phyloP scores from a whole-genome alignment of 2,888 invertebrate genomes.

The Spodoptera exigua region DNA sequence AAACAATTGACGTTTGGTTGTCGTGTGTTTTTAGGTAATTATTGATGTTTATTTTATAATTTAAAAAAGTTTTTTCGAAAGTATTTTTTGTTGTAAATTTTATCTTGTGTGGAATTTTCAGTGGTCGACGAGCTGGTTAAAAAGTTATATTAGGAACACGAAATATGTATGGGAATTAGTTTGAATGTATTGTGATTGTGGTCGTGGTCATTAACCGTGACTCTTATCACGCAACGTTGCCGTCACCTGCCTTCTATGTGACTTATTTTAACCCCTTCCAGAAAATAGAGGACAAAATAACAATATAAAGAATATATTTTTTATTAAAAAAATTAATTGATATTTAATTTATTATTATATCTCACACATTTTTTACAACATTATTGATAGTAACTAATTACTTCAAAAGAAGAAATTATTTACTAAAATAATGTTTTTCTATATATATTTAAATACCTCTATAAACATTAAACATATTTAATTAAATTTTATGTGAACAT shows the following conservation, averaged over 20 bases:
- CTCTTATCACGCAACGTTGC: constrained; percentile 62
- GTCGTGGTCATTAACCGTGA: constrained; percentile 70
- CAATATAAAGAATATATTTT: too few relatives aligned
- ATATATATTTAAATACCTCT: too few relatives aligned
- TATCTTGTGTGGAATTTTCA: background rate
- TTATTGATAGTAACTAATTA: too few relatives aligned
- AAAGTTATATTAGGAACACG: constrained; percentile 64
- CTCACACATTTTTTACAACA: too few relatives aligned
- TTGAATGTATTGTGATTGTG: constrained; percentile 73
- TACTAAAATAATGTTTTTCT: too few relatives aligned
- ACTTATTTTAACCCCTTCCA: constrained; percentile 62
- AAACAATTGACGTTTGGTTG: constrained; percentile 54
- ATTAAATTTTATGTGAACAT: too few relatives aligned
- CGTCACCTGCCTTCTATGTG: constrained; percentile 55
- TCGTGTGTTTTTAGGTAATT: constrained; percentile 53
- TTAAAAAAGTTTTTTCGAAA: constrained; percentile 15
- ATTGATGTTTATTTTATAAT: constrained; percentile 20
- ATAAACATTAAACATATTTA: too few relatives aligned
- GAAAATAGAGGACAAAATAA: too few relatives aligned
- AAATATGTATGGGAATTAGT: constrained; percentile 71
- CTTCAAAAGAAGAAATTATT: too few relatives aligned
- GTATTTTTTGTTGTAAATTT: constrained; percentile 1
- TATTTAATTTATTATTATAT: too few relatives aligned
- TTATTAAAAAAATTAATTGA: too few relatives aligned
- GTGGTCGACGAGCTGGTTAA: constrained; percentile 42